These are phyloP conservation scores for Reticulitermes lucifugus DNA, from an alignment of 2,888 invertebrate genomes.

Conservation along the genomic window DNA sequence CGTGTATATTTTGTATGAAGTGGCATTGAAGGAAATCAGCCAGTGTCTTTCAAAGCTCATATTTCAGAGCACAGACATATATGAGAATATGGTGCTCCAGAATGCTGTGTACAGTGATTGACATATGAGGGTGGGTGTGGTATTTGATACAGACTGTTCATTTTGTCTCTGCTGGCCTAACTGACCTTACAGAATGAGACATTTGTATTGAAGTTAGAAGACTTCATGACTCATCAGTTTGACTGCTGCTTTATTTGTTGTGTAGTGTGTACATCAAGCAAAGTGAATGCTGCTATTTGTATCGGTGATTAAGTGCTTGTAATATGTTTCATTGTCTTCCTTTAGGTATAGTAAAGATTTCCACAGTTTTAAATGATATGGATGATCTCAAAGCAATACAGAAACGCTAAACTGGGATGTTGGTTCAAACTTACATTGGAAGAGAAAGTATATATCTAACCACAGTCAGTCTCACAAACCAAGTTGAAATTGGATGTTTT, in stretches of 20 bases:
- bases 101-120: too few relatives aligned
- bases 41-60: too few relatives aligned
- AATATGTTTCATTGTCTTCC: too few relatives aligned
- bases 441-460: too few relatives aligned
- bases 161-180: background rate
- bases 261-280: background rate
- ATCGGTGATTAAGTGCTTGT: background rate
- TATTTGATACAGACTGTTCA: background rate
- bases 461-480: too few relatives aligned
- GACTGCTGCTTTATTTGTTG: background rate
- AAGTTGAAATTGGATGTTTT: too few relatives aligned
- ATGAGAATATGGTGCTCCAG: too few relatives aligned
- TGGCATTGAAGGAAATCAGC: too few relatives aligned
- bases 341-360: too few relatives aligned
- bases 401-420: background rate
- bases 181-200: background rate
- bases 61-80: too few relatives aligned
- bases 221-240: background rate
- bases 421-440: background rate
- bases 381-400: background rate
- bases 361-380: background rate
- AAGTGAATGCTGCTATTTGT: background rate
- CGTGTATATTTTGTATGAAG: too few relatives aligned
- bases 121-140: background rate
- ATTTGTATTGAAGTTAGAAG: background rate